These are phyloP conservation scores for Propithecus deckenii DNA, from an alignment of 2,797 vertebrate species.

Conservation along the genomic window DNA sequence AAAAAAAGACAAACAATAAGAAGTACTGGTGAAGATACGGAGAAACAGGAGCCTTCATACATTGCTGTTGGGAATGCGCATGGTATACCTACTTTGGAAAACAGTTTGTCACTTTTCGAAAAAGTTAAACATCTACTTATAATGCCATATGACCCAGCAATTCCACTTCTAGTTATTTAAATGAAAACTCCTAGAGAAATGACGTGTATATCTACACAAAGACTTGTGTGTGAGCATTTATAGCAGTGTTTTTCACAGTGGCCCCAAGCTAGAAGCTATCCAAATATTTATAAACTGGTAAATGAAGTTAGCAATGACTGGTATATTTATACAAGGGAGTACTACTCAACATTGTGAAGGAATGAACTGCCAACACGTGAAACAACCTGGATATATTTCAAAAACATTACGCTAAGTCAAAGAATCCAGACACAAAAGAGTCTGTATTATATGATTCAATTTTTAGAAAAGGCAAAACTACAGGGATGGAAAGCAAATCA, in stretches of 20 bases:
- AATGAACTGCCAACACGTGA: background rate
- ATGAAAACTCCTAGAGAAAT: conserved; percentile 7
- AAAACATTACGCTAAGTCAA: background rate
- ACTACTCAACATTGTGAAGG: background rate
- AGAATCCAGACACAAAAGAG: background rate
- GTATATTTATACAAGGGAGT: background rate
- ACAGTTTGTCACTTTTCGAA: background rate
- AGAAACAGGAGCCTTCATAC: background rate
- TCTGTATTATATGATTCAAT: background rate
- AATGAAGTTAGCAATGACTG: background rate
- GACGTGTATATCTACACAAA: background rate
- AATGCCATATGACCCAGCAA: background rate
- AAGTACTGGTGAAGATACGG: background rate
- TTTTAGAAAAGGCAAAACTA: background rate
- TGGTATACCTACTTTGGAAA: background rate
- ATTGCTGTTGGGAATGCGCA: background rate
- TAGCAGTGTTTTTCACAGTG: background rate
- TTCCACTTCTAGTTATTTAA: background rate
- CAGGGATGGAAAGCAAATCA: background rate
- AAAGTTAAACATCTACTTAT: background rate
- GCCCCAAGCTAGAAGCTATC: background rate
- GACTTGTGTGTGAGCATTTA: background rate
- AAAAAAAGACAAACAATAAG: background rate
- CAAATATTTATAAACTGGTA: background rate
- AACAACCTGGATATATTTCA: background rate